Evolutionary conservation across 1,140 invertebrate genomes (phyloP).

Genomic region (Dufourea novaeangliae): DNA sequence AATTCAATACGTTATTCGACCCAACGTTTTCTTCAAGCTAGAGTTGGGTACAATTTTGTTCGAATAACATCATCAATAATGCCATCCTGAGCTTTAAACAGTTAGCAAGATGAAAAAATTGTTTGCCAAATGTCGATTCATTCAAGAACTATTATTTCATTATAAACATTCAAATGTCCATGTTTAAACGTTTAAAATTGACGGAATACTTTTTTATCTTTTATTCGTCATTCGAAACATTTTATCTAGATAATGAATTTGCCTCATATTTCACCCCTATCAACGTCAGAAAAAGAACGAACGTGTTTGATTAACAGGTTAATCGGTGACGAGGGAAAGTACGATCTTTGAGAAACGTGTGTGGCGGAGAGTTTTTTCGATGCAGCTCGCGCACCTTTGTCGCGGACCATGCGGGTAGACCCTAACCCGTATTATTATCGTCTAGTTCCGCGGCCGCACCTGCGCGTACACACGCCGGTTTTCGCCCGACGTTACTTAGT

Average conservation of each 20-base stretch:
- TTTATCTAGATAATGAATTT: background rate
- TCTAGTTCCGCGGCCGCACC: conserved; percentile 47
- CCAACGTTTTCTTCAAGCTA: too few species aligned
- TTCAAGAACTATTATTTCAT: too few species aligned
- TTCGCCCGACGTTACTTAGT: conserved; percentile 53
- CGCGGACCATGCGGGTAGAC: conserved; percentile 54
- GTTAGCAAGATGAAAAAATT: too few species aligned
- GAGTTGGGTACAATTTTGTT: too few species aligned
- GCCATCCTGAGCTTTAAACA: too few species aligned
- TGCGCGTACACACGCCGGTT: conserved; percentile 44
- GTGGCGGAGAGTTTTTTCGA: conserved; percentile 32
- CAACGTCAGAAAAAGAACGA: conserved; percentile 1
- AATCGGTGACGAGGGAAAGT: conserved; percentile 34
- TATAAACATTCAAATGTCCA: too few species aligned
- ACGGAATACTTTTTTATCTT: too few species aligned
- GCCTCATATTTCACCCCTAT: conserved; percentile 8
- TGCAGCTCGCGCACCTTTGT: conserved; percentile 44
- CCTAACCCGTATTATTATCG: conserved; percentile 63
- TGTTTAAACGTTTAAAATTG: too few species aligned
- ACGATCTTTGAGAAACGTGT: conserved; percentile 26
- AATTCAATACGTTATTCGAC: too few species aligned
- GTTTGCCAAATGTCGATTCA: too few species aligned
- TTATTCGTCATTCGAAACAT: too few species aligned
- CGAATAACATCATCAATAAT: too few species aligned
- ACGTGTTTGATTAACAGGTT: conserved; percentile 33